Evolutionary conservation across 2,113 vertebrate species (phyloP).

Genomic region (Mystacornis crossleyi): DNA sequence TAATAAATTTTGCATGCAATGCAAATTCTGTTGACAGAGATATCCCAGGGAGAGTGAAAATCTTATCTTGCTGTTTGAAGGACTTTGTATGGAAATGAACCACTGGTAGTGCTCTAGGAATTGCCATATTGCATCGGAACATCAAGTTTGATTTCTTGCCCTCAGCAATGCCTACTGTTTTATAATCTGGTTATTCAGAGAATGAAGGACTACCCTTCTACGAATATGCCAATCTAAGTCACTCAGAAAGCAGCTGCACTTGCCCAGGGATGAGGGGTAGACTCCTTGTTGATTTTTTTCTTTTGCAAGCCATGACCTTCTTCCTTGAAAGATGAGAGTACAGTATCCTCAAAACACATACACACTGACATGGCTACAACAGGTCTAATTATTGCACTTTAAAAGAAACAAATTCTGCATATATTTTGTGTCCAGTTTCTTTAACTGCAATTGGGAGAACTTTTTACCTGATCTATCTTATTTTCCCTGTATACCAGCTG

Average conservation of each 20-base stretch:
- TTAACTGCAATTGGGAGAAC: not conserved
- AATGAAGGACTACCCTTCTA: not conserved
- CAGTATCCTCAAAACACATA: not conserved
- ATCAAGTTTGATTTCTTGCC: not conserved
- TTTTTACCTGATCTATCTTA: not conserved
- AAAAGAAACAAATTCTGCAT: not conserved
- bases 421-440: not conserved
- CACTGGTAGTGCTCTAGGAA: not conserved
- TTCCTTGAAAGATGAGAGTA: not conserved
- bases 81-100: constrained; percentile 9
- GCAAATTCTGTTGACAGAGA: constrained; percentile 12
- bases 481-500: not conserved
- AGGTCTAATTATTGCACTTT: not conserved
- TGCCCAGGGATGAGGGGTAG: not conserved
- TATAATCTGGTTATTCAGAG: not conserved
- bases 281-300: not conserved
- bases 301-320: not conserved
- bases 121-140: not conserved
- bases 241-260: not conserved
- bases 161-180: not conserved
- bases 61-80: not conserved
- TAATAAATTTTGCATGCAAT: not conserved
- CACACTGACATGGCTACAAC: not conserved
- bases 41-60: not conserved
- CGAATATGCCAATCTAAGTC: not conserved